Percentiles rank a stretch among this genome's conserved stretches.
These are phyloP conservation scores for Hydractinia symbiolongicarpus DNA, from an alignment of 30 jellyfish, hydroid and myxozoan genomes.

Conservation along the genomic window DNA sequence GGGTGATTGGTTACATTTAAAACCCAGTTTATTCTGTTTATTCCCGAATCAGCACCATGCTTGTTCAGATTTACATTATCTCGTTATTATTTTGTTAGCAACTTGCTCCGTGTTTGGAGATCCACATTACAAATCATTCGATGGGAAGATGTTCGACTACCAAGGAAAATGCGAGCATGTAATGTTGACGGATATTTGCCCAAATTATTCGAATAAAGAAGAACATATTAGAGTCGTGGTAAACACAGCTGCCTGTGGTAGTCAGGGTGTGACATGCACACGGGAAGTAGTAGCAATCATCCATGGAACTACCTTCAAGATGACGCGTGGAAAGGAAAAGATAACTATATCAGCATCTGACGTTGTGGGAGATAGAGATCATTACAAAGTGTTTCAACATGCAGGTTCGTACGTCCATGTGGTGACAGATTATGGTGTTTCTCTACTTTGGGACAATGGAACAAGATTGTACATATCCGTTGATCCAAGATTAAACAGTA, in stretches of 20 bases:
- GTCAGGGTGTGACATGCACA: constrained; percentile 68
- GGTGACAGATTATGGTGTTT: constrained; percentile 43
- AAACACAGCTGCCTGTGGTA: constrained; percentile 53
- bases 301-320: constrained; percentile 37
- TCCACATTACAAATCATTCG: constrained; percentile 73
- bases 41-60: no score
- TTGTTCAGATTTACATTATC: no score
- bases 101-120: constrained; percentile 72
- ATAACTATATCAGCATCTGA: constrained; percentile 26
- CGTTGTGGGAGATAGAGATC: constrained; percentile 6
- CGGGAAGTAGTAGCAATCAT: constrained; percentile 35
- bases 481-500: constrained; percentile 36
- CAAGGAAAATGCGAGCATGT: constrained; percentile 68
- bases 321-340: constrained; percentile 39
- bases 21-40: no score
- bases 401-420: constrained; percentile 57
- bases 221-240: constrained; percentile 58
- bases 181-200: constrained; percentile 55
- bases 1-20: no score
- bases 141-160: constrained; percentile 56
- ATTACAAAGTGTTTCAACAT: constrained; percentile 17
- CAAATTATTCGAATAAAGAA: constrained; percentile 18
- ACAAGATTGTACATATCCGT: constrained; percentile 58
- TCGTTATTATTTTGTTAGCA: not conserved
- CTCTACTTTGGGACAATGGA: constrained; percentile 69